A percentile compares a stretch with the other conserved stretches of the same genome.
These are phyloP conservation scores for Phoebastria nigripes DNA, from an alignment of 2,797 vertebrate species.

Conservation along the genomic window DNA sequence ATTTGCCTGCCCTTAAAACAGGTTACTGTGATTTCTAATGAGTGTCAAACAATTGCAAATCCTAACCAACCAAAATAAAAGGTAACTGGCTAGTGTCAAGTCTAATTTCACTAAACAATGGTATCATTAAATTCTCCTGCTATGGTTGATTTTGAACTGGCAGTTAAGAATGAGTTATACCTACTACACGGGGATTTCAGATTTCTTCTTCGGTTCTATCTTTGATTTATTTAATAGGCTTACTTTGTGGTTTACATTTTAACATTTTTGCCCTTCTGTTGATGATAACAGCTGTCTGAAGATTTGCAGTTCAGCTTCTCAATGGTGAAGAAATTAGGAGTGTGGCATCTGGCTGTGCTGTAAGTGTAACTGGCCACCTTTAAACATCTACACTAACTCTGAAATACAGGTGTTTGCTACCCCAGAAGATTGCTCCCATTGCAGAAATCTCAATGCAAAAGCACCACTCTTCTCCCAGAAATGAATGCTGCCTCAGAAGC, in stretches of 20 bases:
- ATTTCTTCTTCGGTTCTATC: not conserved
- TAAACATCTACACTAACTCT: not conserved
- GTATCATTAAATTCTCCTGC: not conserved
- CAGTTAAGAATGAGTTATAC: not conserved
- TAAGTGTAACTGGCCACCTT: not conserved
- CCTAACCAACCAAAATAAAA: slow-evolving; percentile 16
- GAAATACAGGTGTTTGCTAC: not conserved
- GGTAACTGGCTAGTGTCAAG: not conserved
- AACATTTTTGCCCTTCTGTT: not conserved
- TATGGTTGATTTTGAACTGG: not conserved
- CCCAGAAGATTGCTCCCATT: not conserved
- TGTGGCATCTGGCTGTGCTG: not conserved
- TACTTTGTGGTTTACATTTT: not conserved
- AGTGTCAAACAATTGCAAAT: slow-evolving; percentile 23
- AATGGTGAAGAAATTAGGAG: not conserved
- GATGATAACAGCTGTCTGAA: not conserved
- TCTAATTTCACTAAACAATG: not conserved
- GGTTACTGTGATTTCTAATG: slow-evolving; percentile 24
- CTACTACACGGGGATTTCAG: not conserved
- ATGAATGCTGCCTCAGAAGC: not conserved
- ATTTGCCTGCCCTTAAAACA: slow-evolving; percentile 24
- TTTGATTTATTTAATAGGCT: not conserved
- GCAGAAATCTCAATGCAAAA: not conserved
- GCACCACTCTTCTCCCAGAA: not conserved
- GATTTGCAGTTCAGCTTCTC: not conserved